Base-by-base conservation (phyloP, 2,113 vertebrate genomes). In the Muscicapa adusta region DNA sequence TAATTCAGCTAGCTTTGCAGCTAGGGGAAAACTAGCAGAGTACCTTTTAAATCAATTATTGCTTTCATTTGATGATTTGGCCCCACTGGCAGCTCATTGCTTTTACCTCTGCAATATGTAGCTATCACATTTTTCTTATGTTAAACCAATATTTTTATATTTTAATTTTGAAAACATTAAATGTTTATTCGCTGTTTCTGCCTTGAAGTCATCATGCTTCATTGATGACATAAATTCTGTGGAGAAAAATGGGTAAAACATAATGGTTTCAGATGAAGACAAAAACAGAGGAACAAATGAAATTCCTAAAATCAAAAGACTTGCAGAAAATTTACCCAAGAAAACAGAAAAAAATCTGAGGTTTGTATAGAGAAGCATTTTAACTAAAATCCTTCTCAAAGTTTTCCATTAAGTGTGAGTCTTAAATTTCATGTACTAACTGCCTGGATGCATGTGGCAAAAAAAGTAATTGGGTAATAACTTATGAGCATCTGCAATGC, bases 401-500 rank as follows among this genome's bases (percentile, higher is more conserved):
- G 54, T 87, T 92, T 91, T 58, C 56, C 48, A 74, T 92, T 86
- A 90, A 77, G 34, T 13, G 18, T 31, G 47, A 72, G 56, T 56
- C 71, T 80, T 84, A 80, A 60, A 81, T 91, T 78, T 85, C 33
- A 7, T 22, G 57, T 70, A n/a, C 50, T 84, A 88, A 75, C 67
- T 87, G 70, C 67, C 83, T 94, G 56, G 62, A 57, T 45, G 38
- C 88, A 77, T 80, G 73, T 91, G 54, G 88, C 70, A 94, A 92
- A 84, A 51, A 86, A 88, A 62, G 34, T 93, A 94, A 94, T 94
- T 96, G 94, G 62, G 58, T 96, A 92, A 88, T 95, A 94, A 93
- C 71, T 94, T 96, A 93, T 31, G 91, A 93, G 65, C 50, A 57
- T 80, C 76, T 91, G 88, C 68, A 84, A 5, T 76, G 79, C 57